Evolutionary conservation across 2,113 vertebrate species (phyloP).

Genomic region (Jaculus jaculus): DNA sequence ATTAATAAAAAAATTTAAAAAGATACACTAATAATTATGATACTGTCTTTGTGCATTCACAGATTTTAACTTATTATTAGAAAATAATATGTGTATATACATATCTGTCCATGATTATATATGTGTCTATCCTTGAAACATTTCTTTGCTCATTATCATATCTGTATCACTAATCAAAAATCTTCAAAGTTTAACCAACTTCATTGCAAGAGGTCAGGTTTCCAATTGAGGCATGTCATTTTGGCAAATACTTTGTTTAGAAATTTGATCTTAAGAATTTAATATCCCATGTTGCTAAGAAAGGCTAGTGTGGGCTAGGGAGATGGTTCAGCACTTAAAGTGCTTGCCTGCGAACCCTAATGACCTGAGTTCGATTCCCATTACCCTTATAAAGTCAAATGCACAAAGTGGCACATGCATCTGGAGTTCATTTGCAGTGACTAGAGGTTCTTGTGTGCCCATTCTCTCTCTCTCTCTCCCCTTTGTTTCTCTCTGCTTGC

Average conservation of each 20-base stretch:
- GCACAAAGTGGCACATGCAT: too few species aligned
- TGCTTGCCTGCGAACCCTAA: too few species aligned
- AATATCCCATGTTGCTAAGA: conserved; percentile 79
- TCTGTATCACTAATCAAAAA: conserved; percentile 61
- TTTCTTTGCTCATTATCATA: conserved; percentile 73
- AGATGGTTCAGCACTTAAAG: too few species aligned
- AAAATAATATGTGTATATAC: background rate
- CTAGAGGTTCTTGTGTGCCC: too few species aligned
- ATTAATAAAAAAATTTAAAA: too few species aligned
- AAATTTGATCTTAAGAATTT: conserved; percentile 80
- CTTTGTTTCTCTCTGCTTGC: too few species aligned
- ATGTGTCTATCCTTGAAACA: conserved; percentile 25
- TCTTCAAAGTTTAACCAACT: conserved; percentile 69
- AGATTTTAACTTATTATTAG: background rate
- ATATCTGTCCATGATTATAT: background rate
- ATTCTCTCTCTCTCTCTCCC: too few species aligned
- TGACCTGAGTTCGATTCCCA: too few species aligned
- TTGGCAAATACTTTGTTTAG: conserved; percentile 84
- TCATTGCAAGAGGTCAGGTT: conserved; percentile 78
- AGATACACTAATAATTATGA: background rate
- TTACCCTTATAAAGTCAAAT: too few species aligned
- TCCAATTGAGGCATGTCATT: conserved; percentile 78
- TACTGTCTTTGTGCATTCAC: background rate
- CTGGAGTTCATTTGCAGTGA: too few species aligned
- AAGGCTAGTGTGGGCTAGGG: conserved; percentile 78